phyloP scores from a whole-genome alignment of 2,797 vertebrate species.

The Eidolon dupreanum region DNA sequence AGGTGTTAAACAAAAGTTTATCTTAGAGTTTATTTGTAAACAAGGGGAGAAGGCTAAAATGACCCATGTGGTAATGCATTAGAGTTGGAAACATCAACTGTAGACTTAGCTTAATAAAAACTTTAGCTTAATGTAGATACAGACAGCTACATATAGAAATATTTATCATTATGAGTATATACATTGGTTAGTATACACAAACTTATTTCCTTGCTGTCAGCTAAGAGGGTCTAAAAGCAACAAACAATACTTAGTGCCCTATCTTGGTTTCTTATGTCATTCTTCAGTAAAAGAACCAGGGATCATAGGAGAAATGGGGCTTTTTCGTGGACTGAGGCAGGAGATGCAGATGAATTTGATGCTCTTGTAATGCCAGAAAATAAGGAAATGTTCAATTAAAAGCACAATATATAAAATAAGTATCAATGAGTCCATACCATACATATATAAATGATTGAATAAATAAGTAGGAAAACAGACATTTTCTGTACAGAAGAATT shows the following conservation, averaged over 20 bases:
- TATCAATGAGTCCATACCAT: neutral
- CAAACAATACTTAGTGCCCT: neutral
- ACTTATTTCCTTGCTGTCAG: neutral
- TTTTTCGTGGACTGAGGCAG: neutral
- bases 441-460: neutral
- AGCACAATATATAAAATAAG: neutral
- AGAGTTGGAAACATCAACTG: neutral
- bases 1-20: neutral
- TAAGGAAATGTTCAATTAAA: neutral
- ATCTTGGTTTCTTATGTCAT: constrained; percentile 4
- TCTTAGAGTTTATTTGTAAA: neutral
- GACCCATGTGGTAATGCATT: neutral
- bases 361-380: neutral
- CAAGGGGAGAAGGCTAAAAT: neutral
- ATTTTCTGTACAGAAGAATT: neutral
- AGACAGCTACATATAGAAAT: neutral
- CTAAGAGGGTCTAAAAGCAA: neutral
- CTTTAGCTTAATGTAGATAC: neutral
- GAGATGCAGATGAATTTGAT: neutral
- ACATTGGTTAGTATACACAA: neutral
- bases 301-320: neutral
- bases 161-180: neutral
- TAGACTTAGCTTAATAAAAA: neutral
- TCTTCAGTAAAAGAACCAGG: neutral
- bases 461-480: neutral